A percentile compares a stretch with the other conserved stretches of the same genome.
Conservation (phyloP, 2,888 invertebrate species). For the Rhagium mordax region DNA sequence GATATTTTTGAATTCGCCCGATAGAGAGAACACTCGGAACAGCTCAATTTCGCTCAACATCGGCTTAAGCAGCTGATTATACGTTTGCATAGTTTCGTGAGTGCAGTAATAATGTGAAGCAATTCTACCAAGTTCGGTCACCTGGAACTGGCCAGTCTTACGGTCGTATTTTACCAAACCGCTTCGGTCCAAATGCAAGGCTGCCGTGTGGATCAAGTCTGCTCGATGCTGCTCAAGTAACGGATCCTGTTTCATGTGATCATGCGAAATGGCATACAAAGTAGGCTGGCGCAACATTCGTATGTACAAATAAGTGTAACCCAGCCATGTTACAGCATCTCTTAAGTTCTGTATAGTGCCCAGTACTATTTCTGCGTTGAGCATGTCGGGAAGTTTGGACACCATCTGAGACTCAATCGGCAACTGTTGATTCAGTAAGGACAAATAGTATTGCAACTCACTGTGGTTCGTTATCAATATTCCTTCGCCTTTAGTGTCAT, state of each 20-base stretch:
- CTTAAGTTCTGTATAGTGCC: slow-evolving; percentile 91
- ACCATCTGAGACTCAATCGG: slow-evolving; percentile 98
- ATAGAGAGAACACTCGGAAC: slow-evolving; percentile 98
- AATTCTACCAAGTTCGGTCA: slow-evolving; percentile 95
- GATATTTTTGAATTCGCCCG: slow-evolving; percentile 95
- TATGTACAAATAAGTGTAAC: slow-evolving; percentile 94
- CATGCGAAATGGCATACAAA: slow-evolving; percentile 89
- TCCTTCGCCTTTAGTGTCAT: slow-evolving; percentile 97
- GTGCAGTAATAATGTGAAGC: slow-evolving; percentile 99
- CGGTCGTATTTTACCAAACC: slow-evolving; percentile 97
- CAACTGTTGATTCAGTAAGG: slow-evolving; percentile 96
- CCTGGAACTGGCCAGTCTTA: slow-evolving; percentile 85
- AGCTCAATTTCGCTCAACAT: slow-evolving; percentile 98
- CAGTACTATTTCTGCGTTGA: slow-evolving; percentile 98
- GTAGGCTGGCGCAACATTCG: slow-evolving; percentile 90
- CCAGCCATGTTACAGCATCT: slow-evolving; percentile 94
- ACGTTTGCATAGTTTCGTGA: slow-evolving; percentile 96
- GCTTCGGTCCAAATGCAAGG: slow-evolving; percentile 90
- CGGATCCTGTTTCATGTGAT: slow-evolving; percentile 86
- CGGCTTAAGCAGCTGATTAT: slow-evolving; percentile 96
- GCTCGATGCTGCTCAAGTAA: slow-evolving; percentile 91
- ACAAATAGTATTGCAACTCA: slow-evolving; percentile 98
- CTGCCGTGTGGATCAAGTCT: slow-evolving; percentile 96
- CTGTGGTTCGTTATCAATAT: slow-evolving; percentile 99
- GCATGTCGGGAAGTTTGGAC: slow-evolving; percentile 93